A percentile compares a stretch with the other conserved stretches of the same genome.
Conservation (phyloP, 1,140 invertebrate species). For the Psix sp. region DNA sequence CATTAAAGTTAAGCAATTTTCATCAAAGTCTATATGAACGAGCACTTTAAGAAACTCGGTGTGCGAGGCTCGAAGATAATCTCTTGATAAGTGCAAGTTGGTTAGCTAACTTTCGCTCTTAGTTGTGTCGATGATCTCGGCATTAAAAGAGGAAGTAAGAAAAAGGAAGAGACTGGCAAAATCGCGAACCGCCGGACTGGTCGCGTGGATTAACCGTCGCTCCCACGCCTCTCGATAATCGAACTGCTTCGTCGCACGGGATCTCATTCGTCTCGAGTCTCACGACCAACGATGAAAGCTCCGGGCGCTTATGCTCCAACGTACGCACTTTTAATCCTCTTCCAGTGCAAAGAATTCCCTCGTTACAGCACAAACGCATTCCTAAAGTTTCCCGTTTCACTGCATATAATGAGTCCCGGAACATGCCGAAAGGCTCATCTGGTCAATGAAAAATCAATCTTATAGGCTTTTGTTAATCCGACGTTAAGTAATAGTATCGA, state of each 20-base stretch:
- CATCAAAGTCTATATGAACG: too few species aligned
- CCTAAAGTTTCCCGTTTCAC: constrained; percentile 15
- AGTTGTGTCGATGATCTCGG: constrained; percentile 3
- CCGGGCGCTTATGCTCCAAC: constrained; percentile 16
- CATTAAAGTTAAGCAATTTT: too few species aligned
- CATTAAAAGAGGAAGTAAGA: constrained; percentile 16
- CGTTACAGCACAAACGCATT: constrained; percentile 9
- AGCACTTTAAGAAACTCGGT: too few species aligned
- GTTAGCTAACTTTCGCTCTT: constrained; percentile 33
- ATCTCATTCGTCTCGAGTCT: constrained; percentile 62
- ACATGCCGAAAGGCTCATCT: constrained; percentile 3
- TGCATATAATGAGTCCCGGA: not conserved
- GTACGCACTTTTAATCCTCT: constrained; percentile 11
- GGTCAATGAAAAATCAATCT: constrained; percentile 17
- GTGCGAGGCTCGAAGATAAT: constrained; percentile 18
- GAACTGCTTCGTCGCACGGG: constrained; percentile 60
- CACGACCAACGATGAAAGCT: constrained; percentile 48
- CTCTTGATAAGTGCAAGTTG: constrained; percentile 9
- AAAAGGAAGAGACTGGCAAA: constrained; percentile 2
- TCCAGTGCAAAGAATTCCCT: constrained; percentile 6
- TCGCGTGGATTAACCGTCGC: constrained; percentile 53
- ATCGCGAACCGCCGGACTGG: constrained; percentile 2
- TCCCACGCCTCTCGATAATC: constrained; percentile 70
- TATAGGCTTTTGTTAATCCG: constrained; percentile 29
- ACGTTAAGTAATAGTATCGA: constrained; percentile 18